A percentile compares a stretch with the other conserved stretches of the same genome.
Evolutionary conservation across 2,113 vertebrate species (phyloP).

Genomic region (Diphyllodes magnificus): DNA sequence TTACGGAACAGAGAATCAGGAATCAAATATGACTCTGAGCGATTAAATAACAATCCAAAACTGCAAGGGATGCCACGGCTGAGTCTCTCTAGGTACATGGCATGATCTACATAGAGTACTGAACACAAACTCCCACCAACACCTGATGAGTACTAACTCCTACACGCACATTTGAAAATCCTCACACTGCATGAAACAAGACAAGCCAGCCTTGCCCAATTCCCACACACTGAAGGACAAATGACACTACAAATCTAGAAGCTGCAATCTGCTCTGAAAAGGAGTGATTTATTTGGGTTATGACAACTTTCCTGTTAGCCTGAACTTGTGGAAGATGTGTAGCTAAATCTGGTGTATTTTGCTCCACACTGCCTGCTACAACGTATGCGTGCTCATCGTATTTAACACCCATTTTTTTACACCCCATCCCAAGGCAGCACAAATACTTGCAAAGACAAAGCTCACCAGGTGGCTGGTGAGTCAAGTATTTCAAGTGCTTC

Average conservation of each 20-base stretch:
- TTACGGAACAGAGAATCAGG: fast-evolving
- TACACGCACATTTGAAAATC: background rate
- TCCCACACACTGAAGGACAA: background rate
- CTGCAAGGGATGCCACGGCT: background rate
- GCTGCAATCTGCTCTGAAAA: background rate
- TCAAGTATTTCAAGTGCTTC: background rate
- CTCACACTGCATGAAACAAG: background rate
- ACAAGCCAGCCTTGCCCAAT: background rate
- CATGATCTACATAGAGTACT: background rate
- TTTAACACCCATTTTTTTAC: background rate
- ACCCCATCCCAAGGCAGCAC: background rate
- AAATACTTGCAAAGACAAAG: background rate
- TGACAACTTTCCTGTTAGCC: background rate
- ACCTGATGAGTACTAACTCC: background rate
- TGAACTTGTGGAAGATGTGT: background rate
- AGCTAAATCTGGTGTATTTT: background rate
- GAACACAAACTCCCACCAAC: background rate
- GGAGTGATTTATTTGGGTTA: background rate
- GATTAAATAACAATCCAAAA: background rate
- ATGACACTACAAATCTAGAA: background rate
- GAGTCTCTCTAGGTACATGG: background rate
- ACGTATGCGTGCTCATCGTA: fast-evolving
- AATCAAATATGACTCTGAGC: background rate
- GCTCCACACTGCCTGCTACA: background rate
- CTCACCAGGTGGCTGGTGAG: background rate